A percentile compares a stretch with the other conserved stretches of the same genome.
Conservation (phyloP, 2,888 invertebrate species). For the Sinhomidia bicolor region DNA sequence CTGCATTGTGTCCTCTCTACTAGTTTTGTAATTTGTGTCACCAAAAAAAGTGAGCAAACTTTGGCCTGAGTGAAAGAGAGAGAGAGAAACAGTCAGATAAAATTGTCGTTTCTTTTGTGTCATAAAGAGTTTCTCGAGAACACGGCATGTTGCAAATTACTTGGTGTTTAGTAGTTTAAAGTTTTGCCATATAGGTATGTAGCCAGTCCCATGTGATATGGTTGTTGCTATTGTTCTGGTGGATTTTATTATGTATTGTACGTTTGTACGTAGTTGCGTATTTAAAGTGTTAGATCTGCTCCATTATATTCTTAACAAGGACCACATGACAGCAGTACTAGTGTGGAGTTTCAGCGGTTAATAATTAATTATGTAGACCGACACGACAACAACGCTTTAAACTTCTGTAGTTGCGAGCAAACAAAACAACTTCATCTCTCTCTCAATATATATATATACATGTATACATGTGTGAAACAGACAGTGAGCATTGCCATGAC, state of each 20-base stretch:
- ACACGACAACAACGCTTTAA: slow-evolving; percentile 33
- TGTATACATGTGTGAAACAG: background rate
- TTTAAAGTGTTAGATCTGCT: background rate
- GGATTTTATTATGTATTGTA: background rate
- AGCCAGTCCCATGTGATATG: background rate
- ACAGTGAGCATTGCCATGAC: background rate
- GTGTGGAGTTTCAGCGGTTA: slow-evolving; percentile 35
- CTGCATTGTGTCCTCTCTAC: background rate
- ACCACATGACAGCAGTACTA: background rate
- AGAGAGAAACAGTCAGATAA: background rate
- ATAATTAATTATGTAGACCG: slow-evolving; percentile 39
- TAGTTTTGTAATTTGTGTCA: slow-evolving; percentile 10
- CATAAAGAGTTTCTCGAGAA: background rate
- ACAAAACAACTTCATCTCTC: background rate
- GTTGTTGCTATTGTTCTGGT: background rate
- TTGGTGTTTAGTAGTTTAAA: slow-evolving; percentile 37
- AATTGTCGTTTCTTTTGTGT: background rate
- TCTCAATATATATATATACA: no score
- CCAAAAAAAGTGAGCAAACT: background rate
- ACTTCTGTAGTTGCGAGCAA: background rate
- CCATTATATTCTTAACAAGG: background rate
- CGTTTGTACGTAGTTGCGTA: background rate
- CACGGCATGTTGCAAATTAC: background rate
- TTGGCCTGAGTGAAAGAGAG: background rate
- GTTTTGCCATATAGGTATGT: slow-evolving; percentile 7